Percentiles rank a stretch among this genome's conserved stretches.
These are phyloP conservation scores for Aporophyla nigra DNA, from an alignment of 2,888 invertebrate species.

Conservation along the genomic window DNA sequence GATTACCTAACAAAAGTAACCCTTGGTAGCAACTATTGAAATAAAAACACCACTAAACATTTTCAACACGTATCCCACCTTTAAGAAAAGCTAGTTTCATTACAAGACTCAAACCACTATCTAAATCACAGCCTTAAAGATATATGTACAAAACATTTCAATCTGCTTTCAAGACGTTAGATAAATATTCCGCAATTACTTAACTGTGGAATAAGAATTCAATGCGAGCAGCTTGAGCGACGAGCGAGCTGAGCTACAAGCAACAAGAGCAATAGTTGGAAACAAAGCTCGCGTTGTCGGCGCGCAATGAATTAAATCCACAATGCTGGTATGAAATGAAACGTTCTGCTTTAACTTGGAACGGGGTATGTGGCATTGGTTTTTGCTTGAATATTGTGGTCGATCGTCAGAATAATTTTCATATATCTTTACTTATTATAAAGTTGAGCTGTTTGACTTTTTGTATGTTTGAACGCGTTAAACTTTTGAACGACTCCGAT, in stretches of 20 bases:
- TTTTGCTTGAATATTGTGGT: slow-evolving; percentile 8
- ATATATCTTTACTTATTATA: too few relatives aligned
- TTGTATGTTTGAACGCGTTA: too few relatives aligned
- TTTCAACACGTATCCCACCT: slow-evolving; percentile 2
- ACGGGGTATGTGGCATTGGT: slow-evolving; percentile 43
- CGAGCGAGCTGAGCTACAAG: slow-evolving; percentile 37
- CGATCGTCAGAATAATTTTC: background rate
- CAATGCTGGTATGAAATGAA: slow-evolving; percentile 62
- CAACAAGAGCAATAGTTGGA: slow-evolving; percentile 66
- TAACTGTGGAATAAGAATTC: slow-evolving; percentile 48
- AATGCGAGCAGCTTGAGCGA: slow-evolving; percentile 54
- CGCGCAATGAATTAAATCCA: slow-evolving; percentile 72
- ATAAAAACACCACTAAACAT: background rate
- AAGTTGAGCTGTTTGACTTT: too few relatives aligned
- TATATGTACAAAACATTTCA: slow-evolving; percentile 28
- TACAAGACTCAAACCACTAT: slow-evolving; percentile 13
- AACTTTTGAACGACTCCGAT: too few relatives aligned
- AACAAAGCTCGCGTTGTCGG: slow-evolving; percentile 66
- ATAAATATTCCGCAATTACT: slow-evolving; percentile 58
- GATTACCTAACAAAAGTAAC: background rate
- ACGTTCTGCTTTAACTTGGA: slow-evolving; percentile 26
- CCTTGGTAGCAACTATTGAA: background rate
- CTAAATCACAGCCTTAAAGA: slow-evolving; percentile 28
- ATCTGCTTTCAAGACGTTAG: slow-evolving; percentile 28
- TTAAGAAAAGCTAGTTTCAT: slow-evolving; percentile 21